These are phyloP conservation scores for Saturnia pavonia DNA, from an alignment of 2,888 invertebrate genomes.

Conservation along the genomic window DNA sequence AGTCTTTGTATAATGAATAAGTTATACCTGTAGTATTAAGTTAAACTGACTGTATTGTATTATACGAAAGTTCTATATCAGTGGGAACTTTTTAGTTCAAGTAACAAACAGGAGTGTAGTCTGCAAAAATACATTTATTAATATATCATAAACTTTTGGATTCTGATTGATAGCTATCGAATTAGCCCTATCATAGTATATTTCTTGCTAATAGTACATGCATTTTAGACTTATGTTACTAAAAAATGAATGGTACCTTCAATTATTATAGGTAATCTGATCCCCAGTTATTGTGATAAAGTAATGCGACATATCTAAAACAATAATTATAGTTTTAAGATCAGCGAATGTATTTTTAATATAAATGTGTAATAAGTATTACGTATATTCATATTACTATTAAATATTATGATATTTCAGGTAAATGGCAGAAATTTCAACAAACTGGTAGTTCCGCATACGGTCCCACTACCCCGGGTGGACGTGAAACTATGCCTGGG, in stretches of 20 bases:
- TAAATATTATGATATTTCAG: neutral
- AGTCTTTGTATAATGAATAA: no score
- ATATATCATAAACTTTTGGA: no score
- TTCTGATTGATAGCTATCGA: no score
- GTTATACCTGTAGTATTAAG: no score
- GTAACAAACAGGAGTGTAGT: no score
- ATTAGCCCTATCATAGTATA: neutral
- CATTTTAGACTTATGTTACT: neutral
- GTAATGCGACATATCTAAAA: neutral
- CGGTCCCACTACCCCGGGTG: slow-evolving; percentile 8
- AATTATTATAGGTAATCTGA: neutral
- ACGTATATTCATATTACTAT: neutral
- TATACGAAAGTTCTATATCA: no score
- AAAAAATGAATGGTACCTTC: neutral
- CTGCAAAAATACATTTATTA: no score
- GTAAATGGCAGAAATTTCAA: slow-evolving; percentile 7
- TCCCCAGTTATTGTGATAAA: neutral
- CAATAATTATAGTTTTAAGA: neutral
- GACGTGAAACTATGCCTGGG: slow-evolving; percentile 16
- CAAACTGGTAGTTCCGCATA: neutral
- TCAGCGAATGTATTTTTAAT: neutral
- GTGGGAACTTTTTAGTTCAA: no score
- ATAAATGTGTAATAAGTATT: neutral
- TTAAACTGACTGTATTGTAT: no score
- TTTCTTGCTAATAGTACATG: neutral